Conservation (phyloP, 2,797 vertebrate genomes). For the Cetoscarus ocellatus region DNA sequence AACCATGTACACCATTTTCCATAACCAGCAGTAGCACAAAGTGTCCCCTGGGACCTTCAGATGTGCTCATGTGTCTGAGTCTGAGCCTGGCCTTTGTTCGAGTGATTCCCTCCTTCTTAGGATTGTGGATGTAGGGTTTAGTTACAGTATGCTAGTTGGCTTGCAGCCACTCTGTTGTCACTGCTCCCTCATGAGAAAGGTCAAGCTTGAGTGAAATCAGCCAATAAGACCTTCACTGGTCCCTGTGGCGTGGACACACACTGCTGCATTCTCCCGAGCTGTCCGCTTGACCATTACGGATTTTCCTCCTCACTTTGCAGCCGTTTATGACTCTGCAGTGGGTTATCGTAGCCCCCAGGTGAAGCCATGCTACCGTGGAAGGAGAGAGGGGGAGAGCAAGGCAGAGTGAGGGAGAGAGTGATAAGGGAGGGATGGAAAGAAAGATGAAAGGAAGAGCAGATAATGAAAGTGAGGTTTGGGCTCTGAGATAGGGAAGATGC, state of each 20-base stretch:
- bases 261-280: constrained; percentile 48
- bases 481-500: constrained; percentile 28
- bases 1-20: neutral
- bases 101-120: constrained; percentile 22
- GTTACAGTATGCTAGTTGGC: constrained; percentile 36
- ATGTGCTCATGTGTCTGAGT: constrained; percentile 14
- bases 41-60: neutral
- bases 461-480: constrained; percentile 27
- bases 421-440: constrained; percentile 37
- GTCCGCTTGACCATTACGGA: constrained; percentile 59
- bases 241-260: constrained; percentile 59
- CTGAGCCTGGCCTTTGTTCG: constrained; percentile 17
- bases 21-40: constrained; percentile 10
- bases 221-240: constrained; percentile 62
- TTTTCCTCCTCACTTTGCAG: constrained; percentile 51
- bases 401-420: constrained; percentile 14
- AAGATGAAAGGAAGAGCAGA: constrained; percentile 42
- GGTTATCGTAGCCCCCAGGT: constrained; percentile 68
- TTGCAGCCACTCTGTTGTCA: constrained; percentile 31
- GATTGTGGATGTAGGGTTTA: constrained; percentile 45
- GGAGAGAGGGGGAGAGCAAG: constrained; percentile 17
- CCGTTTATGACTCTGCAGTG: constrained; percentile 56
- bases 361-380: constrained; percentile 50
- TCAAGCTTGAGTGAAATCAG: constrained; percentile 69
- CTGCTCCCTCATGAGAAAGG: constrained; percentile 61